Percentiles rank a stretch among this genome's conserved stretches.
Conservation (phyloP, 1,140 invertebrate genomes). For the Heliconius nattereri region DNA sequence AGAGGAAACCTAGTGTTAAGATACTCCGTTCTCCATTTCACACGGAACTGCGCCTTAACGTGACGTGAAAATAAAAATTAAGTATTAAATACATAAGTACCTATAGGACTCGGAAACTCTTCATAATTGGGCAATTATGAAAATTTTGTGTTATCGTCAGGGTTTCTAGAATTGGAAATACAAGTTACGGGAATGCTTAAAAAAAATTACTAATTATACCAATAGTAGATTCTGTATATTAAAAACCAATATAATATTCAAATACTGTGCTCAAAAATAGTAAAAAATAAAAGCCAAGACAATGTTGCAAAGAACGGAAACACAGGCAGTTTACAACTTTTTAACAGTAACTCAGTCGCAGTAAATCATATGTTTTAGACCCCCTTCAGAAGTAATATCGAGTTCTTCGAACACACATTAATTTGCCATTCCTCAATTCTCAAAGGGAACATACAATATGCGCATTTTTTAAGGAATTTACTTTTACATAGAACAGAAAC, state of each 20-base stretch:
- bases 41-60: too few species aligned
- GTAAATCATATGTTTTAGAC: slow-evolving; percentile 76
- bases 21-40: too few species aligned
- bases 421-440: slow-evolving; percentile 76
- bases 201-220: neutral
- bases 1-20: too few species aligned
- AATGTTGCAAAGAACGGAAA: slow-evolving; percentile 72
- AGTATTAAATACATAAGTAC: too few species aligned
- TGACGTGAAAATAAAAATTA: too few species aligned
- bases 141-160: too few species aligned
- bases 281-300: slow-evolving; percentile 53
- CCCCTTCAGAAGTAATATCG: slow-evolving; percentile 77
- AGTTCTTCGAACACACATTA: slow-evolving; percentile 79
- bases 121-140: too few species aligned
- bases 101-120: too few species aligned
- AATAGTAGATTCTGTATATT: neutral
- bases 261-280: slow-evolving; percentile 39
- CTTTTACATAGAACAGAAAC: neutral
- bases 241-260: slow-evolving; percentile 22
- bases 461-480: slow-evolving; percentile 47
- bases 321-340: slow-evolving; percentile 79
- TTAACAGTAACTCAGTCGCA: slow-evolving; percentile 71
- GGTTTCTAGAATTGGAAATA: too few species aligned
- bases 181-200: neutral
- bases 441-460: slow-evolving; percentile 67